Percentiles rank a stretch among this genome's conserved stretches.
Evolutionary conservation across 2,797 vertebrate genomes (phyloP).

Genomic region (Lithobates pipiens): DNA sequence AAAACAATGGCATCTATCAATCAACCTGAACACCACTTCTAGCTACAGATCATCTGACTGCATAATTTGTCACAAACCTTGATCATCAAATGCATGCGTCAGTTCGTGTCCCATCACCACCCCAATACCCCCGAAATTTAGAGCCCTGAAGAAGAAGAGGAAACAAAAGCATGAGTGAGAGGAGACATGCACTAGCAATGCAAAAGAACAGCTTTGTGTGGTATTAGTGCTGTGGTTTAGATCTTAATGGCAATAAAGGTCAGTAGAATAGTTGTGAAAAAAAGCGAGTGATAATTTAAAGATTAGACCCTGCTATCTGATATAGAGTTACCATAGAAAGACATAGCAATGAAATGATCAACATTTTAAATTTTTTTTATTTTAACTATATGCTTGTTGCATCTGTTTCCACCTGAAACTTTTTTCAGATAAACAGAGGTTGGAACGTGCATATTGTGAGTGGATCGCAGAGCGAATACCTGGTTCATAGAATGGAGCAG

Average conservation of each 20-base stretch:
- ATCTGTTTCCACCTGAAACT: too few relatives aligned
- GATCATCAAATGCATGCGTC: constrained; percentile 95
- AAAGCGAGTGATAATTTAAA: not conserved
- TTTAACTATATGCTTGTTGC: too few relatives aligned
- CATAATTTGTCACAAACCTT: constrained; percentile 75
- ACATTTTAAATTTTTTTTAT: too few relatives aligned
- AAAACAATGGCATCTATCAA: not conserved
- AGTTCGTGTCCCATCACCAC: constrained; percentile 98
- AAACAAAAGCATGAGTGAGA: constrained; percentile 24
- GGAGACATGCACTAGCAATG: not conserved
- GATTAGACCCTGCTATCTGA: not conserved
- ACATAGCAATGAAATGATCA: too few relatives aligned
- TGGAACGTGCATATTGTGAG: too few relatives aligned
- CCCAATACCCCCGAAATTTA: constrained; percentile 96
- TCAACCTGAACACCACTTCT: not conserved
- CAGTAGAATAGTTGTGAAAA: not conserved
- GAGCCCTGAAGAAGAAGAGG: constrained; percentile 76
- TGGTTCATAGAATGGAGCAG: too few relatives aligned
- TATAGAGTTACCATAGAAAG: too few relatives aligned
- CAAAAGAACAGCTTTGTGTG: not conserved
- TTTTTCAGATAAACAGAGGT: too few relatives aligned
- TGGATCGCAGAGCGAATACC: too few relatives aligned
- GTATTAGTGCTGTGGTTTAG: not conserved
- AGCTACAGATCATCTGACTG: not conserved
- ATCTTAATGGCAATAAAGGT: not conserved